Evolutionary conservation across 2,797 vertebrate genomes (phyloP).

Genomic region (Darevskia mixta): DNA sequence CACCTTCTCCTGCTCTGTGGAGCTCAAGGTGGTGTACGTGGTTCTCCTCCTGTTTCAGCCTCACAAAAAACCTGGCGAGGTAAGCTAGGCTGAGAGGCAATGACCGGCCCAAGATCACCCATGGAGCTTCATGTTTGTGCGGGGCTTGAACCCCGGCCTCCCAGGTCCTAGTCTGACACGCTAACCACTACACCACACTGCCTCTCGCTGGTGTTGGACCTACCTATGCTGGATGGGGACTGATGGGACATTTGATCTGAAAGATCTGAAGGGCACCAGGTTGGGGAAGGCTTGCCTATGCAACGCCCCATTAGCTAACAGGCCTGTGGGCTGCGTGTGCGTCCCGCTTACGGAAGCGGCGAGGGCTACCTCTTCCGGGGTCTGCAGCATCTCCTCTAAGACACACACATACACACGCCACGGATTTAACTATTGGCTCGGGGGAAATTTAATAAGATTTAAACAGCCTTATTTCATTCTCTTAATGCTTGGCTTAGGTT

Average conservation of each 20-base stretch:
- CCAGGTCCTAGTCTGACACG: too few species aligned
- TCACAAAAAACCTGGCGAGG: too few species aligned
- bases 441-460: conserved; percentile 36
- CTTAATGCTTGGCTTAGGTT: conserved; percentile 31
- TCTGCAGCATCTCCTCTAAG: not conserved
- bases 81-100: too few species aligned
- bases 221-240: too few species aligned
- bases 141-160: too few species aligned
- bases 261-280: not conserved
- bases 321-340: not conserved
- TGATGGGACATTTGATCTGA: not conserved
- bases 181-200: too few species aligned
- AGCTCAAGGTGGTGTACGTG: too few species aligned
- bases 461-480: conserved; percentile 25
- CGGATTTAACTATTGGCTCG: not conserved
- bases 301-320: not conserved
- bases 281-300: not conserved
- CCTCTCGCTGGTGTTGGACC: too few species aligned
- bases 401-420: not conserved
- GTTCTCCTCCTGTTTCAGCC: too few species aligned
- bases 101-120: too few species aligned
- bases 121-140: too few species aligned
- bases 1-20: too few species aligned
- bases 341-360: not conserved
- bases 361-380: not conserved